Base-by-base conservation (phyloP, 2,888 invertebrate species). In the Adineta ricciae region DNA sequence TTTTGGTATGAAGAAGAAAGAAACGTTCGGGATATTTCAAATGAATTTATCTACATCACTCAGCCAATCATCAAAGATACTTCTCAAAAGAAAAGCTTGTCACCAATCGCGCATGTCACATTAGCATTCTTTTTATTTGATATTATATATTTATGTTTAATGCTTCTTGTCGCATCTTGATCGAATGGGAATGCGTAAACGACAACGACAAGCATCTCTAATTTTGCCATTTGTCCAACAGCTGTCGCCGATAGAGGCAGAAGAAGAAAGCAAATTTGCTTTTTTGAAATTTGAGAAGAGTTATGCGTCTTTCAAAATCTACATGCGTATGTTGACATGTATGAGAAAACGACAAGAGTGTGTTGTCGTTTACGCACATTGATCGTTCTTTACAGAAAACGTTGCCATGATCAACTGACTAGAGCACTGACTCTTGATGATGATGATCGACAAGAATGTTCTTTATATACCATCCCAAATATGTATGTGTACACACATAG, bases 41-140 rank as follows among this genome's bases (percentile, higher is more conserved):
- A 46, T 46, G 46, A 46, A 46, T 46, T 46, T 11, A n/a, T n/a
- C n/a, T n/a, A n/a, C 11, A 46, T 5, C 46, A 46, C 11, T 46
- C 19, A 32, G 19, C 64, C 64, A 64, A 64, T 64, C 64, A 64
- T 32, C 27, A 64, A 19, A 64, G 19, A 50, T 50, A 50, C 19
- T 50, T 50, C 50, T 50, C 19, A 64, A 14, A 64, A 32, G 19
- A 56, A 64, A 32, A 16, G 11, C 32, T 64, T 64, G 32, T 64
- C 64, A 64, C 64, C 64, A 64, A 64, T 64, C 64, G 32, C 64
- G 64, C 64, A 64, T 64, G 64, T 64, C 64, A 64, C 64, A 64
- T 64, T 32, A 27, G 14, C 64, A 64, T 64, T 32, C 50, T 50
- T 16, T 50, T 9, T 50, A 19, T 50, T 50, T 50, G 19, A 19